Evolutionary conservation across 64 coral and sea anemone species (phyloP).

Genomic region (Acropora tenuis): DNA sequence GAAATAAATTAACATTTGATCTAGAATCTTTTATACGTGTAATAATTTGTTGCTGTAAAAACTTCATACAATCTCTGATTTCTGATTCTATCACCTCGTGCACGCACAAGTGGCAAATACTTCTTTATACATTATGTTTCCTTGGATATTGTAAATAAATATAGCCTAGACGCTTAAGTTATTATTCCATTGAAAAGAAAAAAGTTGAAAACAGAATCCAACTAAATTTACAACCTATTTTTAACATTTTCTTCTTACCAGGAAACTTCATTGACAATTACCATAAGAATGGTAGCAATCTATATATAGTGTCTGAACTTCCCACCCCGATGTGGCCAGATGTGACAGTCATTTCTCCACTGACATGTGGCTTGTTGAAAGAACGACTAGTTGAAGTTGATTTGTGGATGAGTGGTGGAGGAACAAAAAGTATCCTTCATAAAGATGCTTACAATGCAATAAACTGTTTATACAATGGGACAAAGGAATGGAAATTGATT

Average conservation of each 20-base stretch:
- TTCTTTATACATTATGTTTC: too few species aligned
- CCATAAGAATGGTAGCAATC: conserved; percentile 49
- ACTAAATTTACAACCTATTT: neutral
- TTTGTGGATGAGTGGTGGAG: conserved; percentile 95
- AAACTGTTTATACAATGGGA: conserved; percentile 96
- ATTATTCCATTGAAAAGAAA: too few species aligned
- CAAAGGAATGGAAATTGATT: conserved; percentile 98
- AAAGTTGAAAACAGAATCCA: too few species aligned
- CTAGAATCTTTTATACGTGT: too few species aligned
- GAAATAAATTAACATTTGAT: too few species aligned
- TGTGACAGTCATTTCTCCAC: conserved; percentile 73
- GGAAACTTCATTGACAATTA: conserved; percentile 72
- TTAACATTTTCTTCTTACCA: neutral
- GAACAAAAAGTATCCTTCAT: conserved; percentile 84
- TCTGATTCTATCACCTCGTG: too few species aligned
- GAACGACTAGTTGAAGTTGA: conserved; percentile 90
- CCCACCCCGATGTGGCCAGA: conserved; percentile 89
- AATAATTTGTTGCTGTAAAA: too few species aligned
- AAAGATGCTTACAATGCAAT: conserved; percentile 99
- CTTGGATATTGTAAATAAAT: too few species aligned
- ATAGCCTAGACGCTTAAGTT: too few species aligned
- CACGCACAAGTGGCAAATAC: too few species aligned
- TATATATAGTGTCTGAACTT: conserved; percentile 91
- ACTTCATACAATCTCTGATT: too few species aligned
- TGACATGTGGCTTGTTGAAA: conserved; percentile 84